Evolutionary conservation across 2,888 invertebrate species (phyloP).

Genomic region (Bimastos eiseni): DNA sequence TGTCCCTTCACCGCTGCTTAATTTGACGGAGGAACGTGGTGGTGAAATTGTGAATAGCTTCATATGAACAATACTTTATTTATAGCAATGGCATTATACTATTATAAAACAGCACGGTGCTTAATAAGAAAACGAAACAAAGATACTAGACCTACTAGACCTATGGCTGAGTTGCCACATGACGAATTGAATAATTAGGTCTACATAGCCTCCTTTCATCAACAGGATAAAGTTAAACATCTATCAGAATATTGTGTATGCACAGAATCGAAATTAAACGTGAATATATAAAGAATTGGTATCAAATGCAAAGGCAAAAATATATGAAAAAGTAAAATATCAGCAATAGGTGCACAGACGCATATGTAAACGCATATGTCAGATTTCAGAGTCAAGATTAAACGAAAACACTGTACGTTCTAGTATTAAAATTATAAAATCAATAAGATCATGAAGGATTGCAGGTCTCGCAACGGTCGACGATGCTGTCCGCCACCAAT

Average conservation of each 20-base stretch:
- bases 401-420: neutral
- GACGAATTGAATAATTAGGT: no score
- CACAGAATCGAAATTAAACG: conserved; percentile 13
- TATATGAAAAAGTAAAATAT: neutral
- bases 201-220: neutral
- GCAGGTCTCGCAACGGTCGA: no score
- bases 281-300: neutral
- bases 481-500: neutral
- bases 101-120: neutral
- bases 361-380: neutral
- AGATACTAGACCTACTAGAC: no score
- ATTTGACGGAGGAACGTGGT: no score
- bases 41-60: no score
- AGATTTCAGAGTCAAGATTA: no score
- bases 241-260: neutral
- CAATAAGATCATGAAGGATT: no score
- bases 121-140: neutral
- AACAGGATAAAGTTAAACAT: neutral
- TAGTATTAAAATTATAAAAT: no score
- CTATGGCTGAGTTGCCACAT: no score
- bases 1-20: no score
- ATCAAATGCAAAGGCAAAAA: neutral
- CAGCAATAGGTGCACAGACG: neutral
- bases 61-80: no score
- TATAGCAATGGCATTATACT: no score